These are phyloP conservation scores for Anthopleura xanthogrammica DNA, from an alignment of 92 coral and sea anemone genomes.

Conservation along the genomic window DNA sequence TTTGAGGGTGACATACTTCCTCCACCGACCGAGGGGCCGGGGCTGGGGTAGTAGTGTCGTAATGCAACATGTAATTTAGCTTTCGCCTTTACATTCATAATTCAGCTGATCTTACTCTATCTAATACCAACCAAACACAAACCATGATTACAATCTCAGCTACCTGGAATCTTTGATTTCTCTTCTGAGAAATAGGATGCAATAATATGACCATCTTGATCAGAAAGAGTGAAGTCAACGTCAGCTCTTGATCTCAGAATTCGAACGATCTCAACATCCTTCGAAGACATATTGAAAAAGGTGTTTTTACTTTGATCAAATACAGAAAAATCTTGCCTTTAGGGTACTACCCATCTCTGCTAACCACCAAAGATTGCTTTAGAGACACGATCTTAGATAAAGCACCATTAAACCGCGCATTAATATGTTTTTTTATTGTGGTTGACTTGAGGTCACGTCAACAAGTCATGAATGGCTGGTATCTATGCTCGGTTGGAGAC, in stretches of 20 bases:
- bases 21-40: no score
- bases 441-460: background rate
- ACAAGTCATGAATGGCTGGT: background rate
- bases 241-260: slow-evolving; percentile 36
- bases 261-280: slow-evolving; percentile 30
- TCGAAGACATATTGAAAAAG: background rate
- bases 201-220: slow-evolving; percentile 64
- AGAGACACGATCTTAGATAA: background rate
- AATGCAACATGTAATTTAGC: no score
- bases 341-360: no score
- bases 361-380: no score
- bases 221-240: slow-evolving; percentile 47
- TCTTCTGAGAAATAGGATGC: slow-evolving; percentile 29
- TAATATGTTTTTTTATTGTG: background rate
- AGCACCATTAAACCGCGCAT: no score
- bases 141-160: background rate
- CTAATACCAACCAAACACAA: background rate
- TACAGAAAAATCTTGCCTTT: no score
- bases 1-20: no score
- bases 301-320: no score
- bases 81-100: no score
- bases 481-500: background rate
- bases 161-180: slow-evolving; percentile 34
- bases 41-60: no score
- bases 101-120: background rate